phyloP scores from a whole-genome alignment of 2,888 invertebrate species.

The Euzophera pinguis region DNA sequence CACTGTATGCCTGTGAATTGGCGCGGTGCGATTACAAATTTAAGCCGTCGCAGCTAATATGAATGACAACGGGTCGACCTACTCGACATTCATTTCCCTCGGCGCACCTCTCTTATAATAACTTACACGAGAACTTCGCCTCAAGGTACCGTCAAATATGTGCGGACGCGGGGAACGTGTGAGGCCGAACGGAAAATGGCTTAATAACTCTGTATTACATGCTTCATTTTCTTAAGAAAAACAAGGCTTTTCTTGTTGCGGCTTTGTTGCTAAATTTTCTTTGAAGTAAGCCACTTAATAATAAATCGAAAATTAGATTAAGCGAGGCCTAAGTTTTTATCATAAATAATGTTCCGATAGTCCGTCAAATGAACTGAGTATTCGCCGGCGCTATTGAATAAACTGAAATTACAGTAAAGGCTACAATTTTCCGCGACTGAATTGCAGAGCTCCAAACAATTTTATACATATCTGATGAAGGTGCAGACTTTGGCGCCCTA shows the following conservation, averaged over 20 bases:
- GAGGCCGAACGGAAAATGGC: slow-evolving; percentile 18
- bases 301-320: too few relatives aligned
- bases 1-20: slow-evolving; percentile 56
- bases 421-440: slow-evolving; percentile 64
- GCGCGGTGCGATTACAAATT: slow-evolving; percentile 74
- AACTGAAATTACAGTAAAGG: slow-evolving; percentile 54
- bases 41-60: slow-evolving; percentile 76
- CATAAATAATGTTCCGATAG: slow-evolving; percentile 14
- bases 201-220: slow-evolving; percentile 12
- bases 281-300: too few relatives aligned
- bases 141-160: slow-evolving; percentile 61
- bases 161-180: slow-evolving; percentile 33
- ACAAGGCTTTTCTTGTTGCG: not conserved
- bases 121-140: slow-evolving; percentile 73
- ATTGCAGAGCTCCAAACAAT: slow-evolving; percentile 62
- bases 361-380: slow-evolving; percentile 20
- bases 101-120: slow-evolving; percentile 79
- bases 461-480: slow-evolving; percentile 76
- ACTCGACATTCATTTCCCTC: slow-evolving; percentile 78
- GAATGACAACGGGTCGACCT: slow-evolving; percentile 76
- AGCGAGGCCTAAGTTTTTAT: too few relatives aligned
- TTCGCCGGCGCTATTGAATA: slow-evolving; percentile 48
- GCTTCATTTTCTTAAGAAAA: not conserved
- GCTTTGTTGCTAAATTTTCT: too few relatives aligned
- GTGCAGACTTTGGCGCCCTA: slow-evolving; percentile 75